Percentiles rank a stretch among this genome's conserved stretches.
These are phyloP conservation scores for Cryptoblepharus egeriae DNA, from an alignment of 2,797 vertebrate species.

Conservation along the genomic window DNA sequence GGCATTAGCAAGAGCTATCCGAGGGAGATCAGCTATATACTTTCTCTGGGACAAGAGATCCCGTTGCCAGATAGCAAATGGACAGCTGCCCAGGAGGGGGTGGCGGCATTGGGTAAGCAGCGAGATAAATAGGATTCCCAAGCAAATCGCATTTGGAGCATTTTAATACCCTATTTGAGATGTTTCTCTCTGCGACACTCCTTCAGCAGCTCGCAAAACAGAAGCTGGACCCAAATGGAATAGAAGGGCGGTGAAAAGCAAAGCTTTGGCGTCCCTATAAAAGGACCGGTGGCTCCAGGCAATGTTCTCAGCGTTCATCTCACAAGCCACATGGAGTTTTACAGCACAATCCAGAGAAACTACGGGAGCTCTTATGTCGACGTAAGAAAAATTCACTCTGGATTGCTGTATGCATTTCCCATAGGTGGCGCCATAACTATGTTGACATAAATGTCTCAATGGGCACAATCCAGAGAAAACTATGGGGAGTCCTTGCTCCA, in stretches of 20 bases:
- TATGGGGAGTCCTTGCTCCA: no score
- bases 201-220: background rate
- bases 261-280: no score
- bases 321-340: background rate
- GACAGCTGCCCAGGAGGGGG: background rate
- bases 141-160: background rate
- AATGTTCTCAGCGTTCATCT: background rate
- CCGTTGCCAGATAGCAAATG: background rate
- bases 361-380: no score
- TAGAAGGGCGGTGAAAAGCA: no score
- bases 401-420: no score
- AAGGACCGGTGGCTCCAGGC: background rate
- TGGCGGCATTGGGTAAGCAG: background rate
- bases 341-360: no score
- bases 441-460: no score
- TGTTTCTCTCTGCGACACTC: background rate
- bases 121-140: slow-evolving; percentile 3
- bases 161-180: background rate
- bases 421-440: no score
- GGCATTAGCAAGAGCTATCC: background rate
- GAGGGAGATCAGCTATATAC: background rate
- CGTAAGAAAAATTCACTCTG: no score
- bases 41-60: background rate
- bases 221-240: no score
- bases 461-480: no score